These are phyloP conservation scores for Arctopsyche grandis DNA, from an alignment of 1,140 invertebrate genomes.

Conservation along the genomic window DNA sequence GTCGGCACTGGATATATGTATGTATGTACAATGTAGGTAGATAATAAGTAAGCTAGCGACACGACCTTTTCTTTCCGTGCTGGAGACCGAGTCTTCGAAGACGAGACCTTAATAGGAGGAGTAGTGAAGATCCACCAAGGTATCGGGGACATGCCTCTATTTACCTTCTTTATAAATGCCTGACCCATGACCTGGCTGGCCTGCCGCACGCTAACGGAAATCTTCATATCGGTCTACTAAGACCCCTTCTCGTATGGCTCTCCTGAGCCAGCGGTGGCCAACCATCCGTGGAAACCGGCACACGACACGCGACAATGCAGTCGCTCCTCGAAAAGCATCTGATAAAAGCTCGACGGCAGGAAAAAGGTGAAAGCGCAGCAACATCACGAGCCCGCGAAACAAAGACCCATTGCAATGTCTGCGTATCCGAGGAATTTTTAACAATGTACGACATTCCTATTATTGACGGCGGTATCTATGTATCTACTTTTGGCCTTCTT, in stretches of 20 bases:
- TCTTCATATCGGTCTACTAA: conserved; percentile 41
- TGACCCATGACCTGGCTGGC: conserved; percentile 31
- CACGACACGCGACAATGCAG: neutral
- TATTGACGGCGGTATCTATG: no score
- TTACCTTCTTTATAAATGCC: conserved; percentile 44
- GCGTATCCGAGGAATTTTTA: no score
- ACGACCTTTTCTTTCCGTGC: conserved; percentile 21
- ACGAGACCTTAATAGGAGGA: conserved; percentile 33
- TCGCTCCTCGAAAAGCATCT: no score
- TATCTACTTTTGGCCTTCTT: no score
- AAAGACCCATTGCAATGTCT: no score
- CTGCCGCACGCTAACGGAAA: conserved; percentile 37
- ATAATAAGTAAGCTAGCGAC: neutral
- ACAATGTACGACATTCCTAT: no score
- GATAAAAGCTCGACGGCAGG: neutral
- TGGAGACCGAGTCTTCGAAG: neutral
- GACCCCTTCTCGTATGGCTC: neutral
- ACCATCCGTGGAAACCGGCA: neutral
- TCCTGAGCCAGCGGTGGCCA: neutral
- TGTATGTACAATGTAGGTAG: no score
- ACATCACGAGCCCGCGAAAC: neutral
- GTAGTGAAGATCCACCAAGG: conserved; percentile 37
- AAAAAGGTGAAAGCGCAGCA: neutral
- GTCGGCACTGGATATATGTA: no score
- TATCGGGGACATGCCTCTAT: conserved; percentile 45